A percentile compares a stretch with the other conserved stretches of the same genome.
Conservation (phyloP, 53 echinoderm and acorn worm genomes). For the Stichopus horrens region DNA sequence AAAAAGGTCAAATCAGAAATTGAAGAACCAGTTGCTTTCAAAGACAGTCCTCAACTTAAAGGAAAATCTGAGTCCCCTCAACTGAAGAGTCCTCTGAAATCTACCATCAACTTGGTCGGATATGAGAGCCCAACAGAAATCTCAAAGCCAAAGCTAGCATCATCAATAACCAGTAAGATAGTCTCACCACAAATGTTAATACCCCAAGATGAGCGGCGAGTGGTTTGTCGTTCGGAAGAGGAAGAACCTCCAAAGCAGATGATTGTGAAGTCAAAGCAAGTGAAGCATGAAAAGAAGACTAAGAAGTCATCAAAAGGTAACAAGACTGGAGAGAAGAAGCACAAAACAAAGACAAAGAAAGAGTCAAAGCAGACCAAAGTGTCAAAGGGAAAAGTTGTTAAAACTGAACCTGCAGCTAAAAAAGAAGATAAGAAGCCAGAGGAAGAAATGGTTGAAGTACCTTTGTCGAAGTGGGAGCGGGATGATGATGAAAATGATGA, state of each 20-base stretch:
- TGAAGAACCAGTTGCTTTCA: constrained; percentile 33
- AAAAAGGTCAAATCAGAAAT: constrained; percentile 53
- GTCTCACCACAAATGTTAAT: background rate
- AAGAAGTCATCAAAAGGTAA: constrained; percentile 27
- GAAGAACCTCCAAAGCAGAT: background rate
- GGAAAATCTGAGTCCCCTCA: constrained; percentile 16
- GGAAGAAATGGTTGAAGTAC: constrained; percentile 61
- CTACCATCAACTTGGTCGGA: constrained; percentile 85
- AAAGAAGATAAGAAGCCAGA: constrained; percentile 19
- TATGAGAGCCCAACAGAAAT: constrained; percentile 84
- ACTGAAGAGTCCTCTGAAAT: constrained; percentile 67
- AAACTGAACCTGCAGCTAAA: constrained; percentile 31
- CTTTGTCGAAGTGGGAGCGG: constrained; percentile 82
- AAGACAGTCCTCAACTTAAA: constrained; percentile 56
- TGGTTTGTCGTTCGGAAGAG: constrained; percentile 18
- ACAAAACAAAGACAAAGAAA: constrained; percentile 50
- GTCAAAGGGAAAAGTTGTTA: constrained; percentile 31
- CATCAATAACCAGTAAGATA: constrained; percentile 18
- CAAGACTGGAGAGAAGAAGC: constrained; percentile 56
- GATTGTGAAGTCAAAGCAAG: constrained; percentile 40
- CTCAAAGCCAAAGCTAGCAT: constrained; percentile 55
- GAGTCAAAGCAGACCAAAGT: constrained; percentile 6
- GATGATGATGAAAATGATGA: constrained; percentile 58
- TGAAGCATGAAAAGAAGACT: constrained; percentile 51
- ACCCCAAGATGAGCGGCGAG: constrained; percentile 49